Base-by-base conservation (phyloP, 2,113 vertebrate species). In the Orientallactaga bullata region DNA sequence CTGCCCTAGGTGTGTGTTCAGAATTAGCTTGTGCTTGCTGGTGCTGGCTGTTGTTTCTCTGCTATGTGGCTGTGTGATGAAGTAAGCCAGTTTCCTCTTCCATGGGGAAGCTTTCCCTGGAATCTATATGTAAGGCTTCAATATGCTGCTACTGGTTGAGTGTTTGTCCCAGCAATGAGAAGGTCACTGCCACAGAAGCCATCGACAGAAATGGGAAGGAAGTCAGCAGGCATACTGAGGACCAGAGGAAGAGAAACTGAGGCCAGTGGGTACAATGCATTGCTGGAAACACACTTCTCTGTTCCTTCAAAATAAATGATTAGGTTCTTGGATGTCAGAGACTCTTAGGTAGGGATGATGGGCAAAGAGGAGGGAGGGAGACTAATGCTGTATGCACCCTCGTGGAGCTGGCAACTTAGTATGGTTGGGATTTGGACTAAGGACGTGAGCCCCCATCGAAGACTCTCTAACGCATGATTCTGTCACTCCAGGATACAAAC, bases 311-410 rank as follows among this genome's bases (percentile, higher is more conserved):
- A 94, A 84, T 30, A 55, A 28, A 26, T 68, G 42, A 0, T 23
- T 21, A 60, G 90, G 20, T 18, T 89, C 28, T 86, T 72, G 30
- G 42, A 20, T 39, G 6, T 37, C 66, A 83, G 74, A 68, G 10
- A 21, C 32, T 90, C 30, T 85, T 15, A 78, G 47, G 9, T 55
- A 23, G 51, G 55, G 35, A 77, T 13, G 7, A 8, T 37, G 12
- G 24, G 21, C 47, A 24, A 3, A 30, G 28, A 73, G 1, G 13
- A 21, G 10, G n/a, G 28, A 86, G 30, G 30, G 35, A 65, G 21
- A 9, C 8, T 30, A 74, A 51, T 12, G 7, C 0, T 7, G n/a
- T 11, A 6, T 11, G 21, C 24, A 4, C 11, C 28, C 18, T 65
- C 39, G 13, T 2, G 7, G 37, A 69, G 15, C n/a, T 21, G 7